These are phyloP conservation scores for Rachycentron canadum DNA, from an alignment of 2,797 vertebrate species.

Conservation along the genomic window DNA sequence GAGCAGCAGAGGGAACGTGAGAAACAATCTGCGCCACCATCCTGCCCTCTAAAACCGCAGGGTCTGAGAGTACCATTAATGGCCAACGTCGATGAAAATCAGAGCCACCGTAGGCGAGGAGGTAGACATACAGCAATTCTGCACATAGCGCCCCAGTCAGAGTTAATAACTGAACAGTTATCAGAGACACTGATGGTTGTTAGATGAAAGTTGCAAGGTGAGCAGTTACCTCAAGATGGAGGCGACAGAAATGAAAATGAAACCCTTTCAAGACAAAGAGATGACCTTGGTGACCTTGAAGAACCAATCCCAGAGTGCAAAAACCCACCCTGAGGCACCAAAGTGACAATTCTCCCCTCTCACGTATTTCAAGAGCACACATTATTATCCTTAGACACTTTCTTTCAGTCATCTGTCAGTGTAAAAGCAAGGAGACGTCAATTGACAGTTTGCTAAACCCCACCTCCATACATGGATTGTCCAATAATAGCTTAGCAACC, in stretches of 20 bases:
- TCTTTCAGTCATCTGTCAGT: slow-evolving; percentile 21
- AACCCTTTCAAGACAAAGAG: slow-evolving; percentile 44
- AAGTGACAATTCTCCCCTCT: slow-evolving; percentile 73
- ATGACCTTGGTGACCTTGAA: slow-evolving; percentile 52
- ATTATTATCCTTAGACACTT: slow-evolving; percentile 24
- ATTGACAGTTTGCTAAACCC: slow-evolving; percentile 7
- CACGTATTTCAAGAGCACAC: slow-evolving; percentile 33
- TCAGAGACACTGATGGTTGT: slow-evolving; percentile 47
- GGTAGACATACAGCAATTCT: slow-evolving; percentile 25
- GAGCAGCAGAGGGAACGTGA: slow-evolving; percentile 48
- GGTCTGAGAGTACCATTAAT: slow-evolving; percentile 49
- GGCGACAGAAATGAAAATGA: slow-evolving; percentile 61
- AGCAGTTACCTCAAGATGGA: slow-evolving; percentile 48
- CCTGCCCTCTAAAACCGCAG: slow-evolving; percentile 51
- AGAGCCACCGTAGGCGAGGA: slow-evolving; percentile 36
- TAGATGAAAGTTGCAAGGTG: slow-evolving; percentile 53
- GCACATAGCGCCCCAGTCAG: slow-evolving; percentile 20
- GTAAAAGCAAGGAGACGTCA: slow-evolving; percentile 19
- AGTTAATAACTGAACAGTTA: slow-evolving; percentile 44
- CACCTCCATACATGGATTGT: not conserved
- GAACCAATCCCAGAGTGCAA: slow-evolving; percentile 64
- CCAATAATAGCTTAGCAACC: slow-evolving; percentile 24
- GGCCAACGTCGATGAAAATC: slow-evolving; percentile 49
- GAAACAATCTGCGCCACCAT: slow-evolving; percentile 50
- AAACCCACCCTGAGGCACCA: slow-evolving; percentile 64